Base-by-base conservation (phyloP, 2,797 vertebrate species). In the Danio jaintianensis region DNA sequence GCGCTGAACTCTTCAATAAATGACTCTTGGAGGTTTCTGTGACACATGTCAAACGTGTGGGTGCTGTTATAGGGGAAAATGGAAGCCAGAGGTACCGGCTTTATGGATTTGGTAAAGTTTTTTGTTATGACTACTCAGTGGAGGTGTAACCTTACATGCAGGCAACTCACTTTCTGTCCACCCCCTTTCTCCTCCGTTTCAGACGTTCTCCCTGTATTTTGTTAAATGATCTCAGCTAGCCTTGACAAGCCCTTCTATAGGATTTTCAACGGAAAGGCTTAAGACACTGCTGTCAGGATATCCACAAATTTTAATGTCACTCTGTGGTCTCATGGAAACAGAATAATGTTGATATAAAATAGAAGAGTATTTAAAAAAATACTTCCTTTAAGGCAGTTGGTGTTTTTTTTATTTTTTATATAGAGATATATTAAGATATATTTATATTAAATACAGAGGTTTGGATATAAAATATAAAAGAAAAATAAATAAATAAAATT, bases 41-140 rank as follows among this genome's bases (percentile, higher is more conserved):
- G 67, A 45, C 80, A 68, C 10, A 70, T 55, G 80, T 80, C 82
- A 87, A 64, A 78, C 68, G 82, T 86, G 80, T 78, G 83, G 85
- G 88, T 82, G 86, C 78, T 86, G 72, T 83, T 82, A 67, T 83
- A 78, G 77, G 40, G 75, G 52, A 84, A 86, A 81, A 75, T 50
- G 69, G 73, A 73, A 59, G 38, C 82, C 83, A 83, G 82, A 88
- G 85, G 87, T 47, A 5, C 80, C 86, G 87, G 87, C 72, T 80
- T 76, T 87, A 88, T 88, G 84, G 78, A 85, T 85, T 88, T 64
- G 85, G 85, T 87, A 82, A 88, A 82, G 87, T 91, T 86, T 83
- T 91, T 93, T 94, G 91, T 94, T 94, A 92, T 89, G 90, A 92
- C 93, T 93, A 5, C 50, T 81, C 85, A 84, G 85, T 85, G 47